A percentile compares a stretch with the other conserved stretches of the same genome.
These are phyloP conservation scores for Remorina albescens DNA, from an alignment of 2,797 vertebrate species.

Conservation along the genomic window DNA sequence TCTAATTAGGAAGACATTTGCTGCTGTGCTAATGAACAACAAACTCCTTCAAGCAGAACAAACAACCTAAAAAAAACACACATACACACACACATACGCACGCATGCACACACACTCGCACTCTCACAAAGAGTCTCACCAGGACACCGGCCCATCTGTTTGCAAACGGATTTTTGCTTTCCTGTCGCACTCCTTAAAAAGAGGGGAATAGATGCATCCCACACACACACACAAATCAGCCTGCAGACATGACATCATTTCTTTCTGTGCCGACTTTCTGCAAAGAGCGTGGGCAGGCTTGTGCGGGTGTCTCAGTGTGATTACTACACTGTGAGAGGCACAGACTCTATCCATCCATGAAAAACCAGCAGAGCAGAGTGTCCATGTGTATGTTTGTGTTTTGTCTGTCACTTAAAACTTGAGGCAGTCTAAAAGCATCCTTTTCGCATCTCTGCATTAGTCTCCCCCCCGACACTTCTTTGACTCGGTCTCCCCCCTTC, in stretches of 20 bases:
- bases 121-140: conserved; percentile 46
- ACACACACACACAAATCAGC: conserved; percentile 52
- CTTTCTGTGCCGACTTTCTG: conserved; percentile 58
- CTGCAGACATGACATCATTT: conserved; percentile 79
- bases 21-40: conserved; percentile 69
- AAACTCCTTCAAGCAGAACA: conserved; percentile 74
- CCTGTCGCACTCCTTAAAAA: conserved; percentile 47
- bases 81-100: conserved; percentile 10
- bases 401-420: conserved; percentile 67
- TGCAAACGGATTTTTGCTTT: conserved; percentile 52
- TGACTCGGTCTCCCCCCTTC: conserved; percentile 34
- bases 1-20: conserved; percentile 74
- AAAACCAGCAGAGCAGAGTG: conserved; percentile 40
- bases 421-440: conserved; percentile 54
- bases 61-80: conserved; percentile 66
- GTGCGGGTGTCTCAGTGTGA: conserved; percentile 49
- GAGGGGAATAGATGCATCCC: conserved; percentile 37
- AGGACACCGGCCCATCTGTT: conserved; percentile 76
- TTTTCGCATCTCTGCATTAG: conserved; percentile 50
- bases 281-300: conserved; percentile 70
- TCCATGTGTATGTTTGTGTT: conserved; percentile 34
- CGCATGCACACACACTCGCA: conserved; percentile 18
- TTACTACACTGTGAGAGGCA: conserved; percentile 60
- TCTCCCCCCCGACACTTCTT: conserved; percentile 36
- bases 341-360: conserved; percentile 21